These are phyloP conservation scores for Mamestra brassicae DNA, from an alignment of 2,888 invertebrate species.

Conservation along the genomic window DNA sequence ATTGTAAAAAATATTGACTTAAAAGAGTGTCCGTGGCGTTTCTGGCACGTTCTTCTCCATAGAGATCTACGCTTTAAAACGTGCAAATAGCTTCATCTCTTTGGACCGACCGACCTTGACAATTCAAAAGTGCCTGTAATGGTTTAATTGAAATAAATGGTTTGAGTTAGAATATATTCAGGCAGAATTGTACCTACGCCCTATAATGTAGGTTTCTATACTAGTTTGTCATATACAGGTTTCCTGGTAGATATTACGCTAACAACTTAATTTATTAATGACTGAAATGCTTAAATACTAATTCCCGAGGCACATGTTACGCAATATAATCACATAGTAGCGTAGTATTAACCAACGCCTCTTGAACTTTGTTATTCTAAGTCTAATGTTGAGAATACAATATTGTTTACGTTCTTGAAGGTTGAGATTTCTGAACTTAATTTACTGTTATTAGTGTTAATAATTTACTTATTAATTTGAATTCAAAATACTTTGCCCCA, in stretches of 20 bases:
- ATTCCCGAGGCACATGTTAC: slow-evolving; percentile 21
- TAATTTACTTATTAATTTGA: neutral
- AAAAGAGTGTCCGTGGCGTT: too few species aligned
- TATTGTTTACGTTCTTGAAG: slow-evolving; percentile 5
- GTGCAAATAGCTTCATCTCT: too few species aligned
- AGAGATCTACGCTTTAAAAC: too few species aligned
- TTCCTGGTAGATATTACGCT: slow-evolving; percentile 18
- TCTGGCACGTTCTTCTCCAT: too few species aligned
- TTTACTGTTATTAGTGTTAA: neutral
- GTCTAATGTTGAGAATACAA: slow-evolving; percentile 12
- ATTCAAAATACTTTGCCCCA: too few species aligned
- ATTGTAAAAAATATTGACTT: too few species aligned
- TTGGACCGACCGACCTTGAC: too few species aligned
- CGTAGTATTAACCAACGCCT: slow-evolving; percentile 5
- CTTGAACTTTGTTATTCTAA: slow-evolving; percentile 29
- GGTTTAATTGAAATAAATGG: too few species aligned
- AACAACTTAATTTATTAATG: slow-evolving; percentile 47
- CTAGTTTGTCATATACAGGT: neutral
- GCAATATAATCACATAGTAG: slow-evolving; percentile 17
- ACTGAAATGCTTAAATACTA: slow-evolving; percentile 34
- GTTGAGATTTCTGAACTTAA: neutral
- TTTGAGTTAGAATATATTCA: slow-evolving; percentile 1
- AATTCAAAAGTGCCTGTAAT: too few species aligned
- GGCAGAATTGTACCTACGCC: slow-evolving; percentile 13
- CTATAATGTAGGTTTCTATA: neutral